Base-by-base conservation (phyloP, 2,113 vertebrate genomes). In the Eptatretus burgeri region DNA sequence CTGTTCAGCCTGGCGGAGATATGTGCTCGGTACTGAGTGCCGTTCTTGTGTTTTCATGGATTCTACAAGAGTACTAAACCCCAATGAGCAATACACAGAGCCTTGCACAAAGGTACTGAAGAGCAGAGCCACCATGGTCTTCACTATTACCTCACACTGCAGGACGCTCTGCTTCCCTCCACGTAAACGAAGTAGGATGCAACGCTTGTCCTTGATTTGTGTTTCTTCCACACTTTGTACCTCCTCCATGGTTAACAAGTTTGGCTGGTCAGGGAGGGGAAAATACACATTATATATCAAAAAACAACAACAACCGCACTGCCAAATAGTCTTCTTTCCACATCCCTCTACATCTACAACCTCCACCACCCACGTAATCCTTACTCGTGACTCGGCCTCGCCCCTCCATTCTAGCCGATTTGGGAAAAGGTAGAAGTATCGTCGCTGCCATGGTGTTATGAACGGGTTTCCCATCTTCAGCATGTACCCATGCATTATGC, bases 391-490 rank as follows among this genome's bases (percentile, higher is more conserved):
- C 70, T 98, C 89, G 1, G 82, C 87, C 71, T 95, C 89, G 49
- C 84, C 85, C 71, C 84, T 77, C 91, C 91, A 98, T 66, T 98
- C 91, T 13, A 98, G 81, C 4, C 91, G 77, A 73, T 98, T 98
- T 49, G 91, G 91, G 74, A 98, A 98, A 67, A 98, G 81, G 74
- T 95, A 95, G 75, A 98, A 98, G 74, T 98, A 95, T 2, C 89
- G 76, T 1, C 89, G 80, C 69, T 95, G 91, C 91, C 91, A 98
- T 73, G 95, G 89, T 1, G 91, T 93, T 68, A 95, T 70, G 71
- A 98, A 98, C 0, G 91, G 91, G 73, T 85, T 98, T 16, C 91
- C 87, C 72, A 95, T 66, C 67, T 95, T 98, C 72, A 85, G 71
- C 87, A 98, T 85, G 77, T 84, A 84, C 0, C 91, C 91, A 0